These are phyloP conservation scores for Rhynchophorus ferrugineus DNA, from an alignment of 1,140 invertebrate species.

Conservation along the genomic window DNA sequence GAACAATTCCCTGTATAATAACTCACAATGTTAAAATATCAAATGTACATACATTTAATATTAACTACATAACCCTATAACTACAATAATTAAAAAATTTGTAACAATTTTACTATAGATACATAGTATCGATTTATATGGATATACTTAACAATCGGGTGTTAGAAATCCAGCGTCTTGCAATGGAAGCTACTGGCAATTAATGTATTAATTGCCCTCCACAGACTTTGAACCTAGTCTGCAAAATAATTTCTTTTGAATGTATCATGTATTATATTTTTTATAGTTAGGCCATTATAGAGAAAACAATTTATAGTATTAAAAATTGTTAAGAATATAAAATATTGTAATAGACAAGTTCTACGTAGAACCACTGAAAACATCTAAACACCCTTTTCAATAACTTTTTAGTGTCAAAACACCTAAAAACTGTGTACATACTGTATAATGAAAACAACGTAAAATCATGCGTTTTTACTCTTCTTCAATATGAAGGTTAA, in stretches of 20 bases:
- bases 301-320: too few species aligned
- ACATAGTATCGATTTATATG: conserved; percentile 40
- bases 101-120: conserved; percentile 43
- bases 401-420: conserved; percentile 21
- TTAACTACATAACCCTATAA: conserved; percentile 8
- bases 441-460: conserved; percentile 19
- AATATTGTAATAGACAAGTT: too few species aligned
- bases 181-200: too few species aligned
- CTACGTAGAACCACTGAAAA: too few species aligned
- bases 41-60: conserved; percentile 18
- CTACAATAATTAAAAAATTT: conserved; percentile 37
- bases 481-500: conserved; percentile 22
- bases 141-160: conserved; percentile 24
- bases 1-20: conserved; percentile 8
- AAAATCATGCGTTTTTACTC: conserved; percentile 21
- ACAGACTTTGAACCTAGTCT: too few species aligned
- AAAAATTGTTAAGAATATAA: too few species aligned
- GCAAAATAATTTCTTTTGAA: too few species aligned
- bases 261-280: too few species aligned
- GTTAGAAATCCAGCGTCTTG: conserved; percentile 26
- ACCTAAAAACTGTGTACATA: conserved; percentile 11
- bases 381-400: conserved; percentile 33
- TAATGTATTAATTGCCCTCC: too few species aligned
- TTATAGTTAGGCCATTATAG: too few species aligned
- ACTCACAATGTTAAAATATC: conserved; percentile 15